Percentiles rank a stretch among this genome's conserved stretches.
These are phyloP conservation scores for Gobionotothen gibberifrons DNA, from an alignment of 2,797 vertebrate genomes.

Conservation along the genomic window DNA sequence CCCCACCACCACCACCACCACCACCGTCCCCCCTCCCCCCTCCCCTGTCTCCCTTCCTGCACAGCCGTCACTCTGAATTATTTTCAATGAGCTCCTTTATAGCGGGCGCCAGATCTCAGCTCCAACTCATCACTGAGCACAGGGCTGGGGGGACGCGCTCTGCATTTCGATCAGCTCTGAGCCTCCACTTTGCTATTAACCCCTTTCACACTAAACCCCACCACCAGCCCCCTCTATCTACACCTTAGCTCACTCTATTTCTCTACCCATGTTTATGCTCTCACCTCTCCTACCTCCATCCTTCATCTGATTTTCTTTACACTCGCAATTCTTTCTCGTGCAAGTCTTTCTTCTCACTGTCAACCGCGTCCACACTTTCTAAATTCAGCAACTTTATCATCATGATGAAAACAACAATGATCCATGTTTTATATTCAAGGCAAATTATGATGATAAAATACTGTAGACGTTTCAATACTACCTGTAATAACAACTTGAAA, in stretches of 20 bases:
- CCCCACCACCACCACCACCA: constrained; percentile 42
- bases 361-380: not conserved
- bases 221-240: constrained; percentile 38
- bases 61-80: constrained; percentile 96
- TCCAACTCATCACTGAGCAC: constrained; percentile 92
- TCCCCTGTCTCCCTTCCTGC: constrained; percentile 80
- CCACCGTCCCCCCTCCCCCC: constrained; percentile 38
- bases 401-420: constrained; percentile 12
- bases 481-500: not conserved
- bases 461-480: not conserved
- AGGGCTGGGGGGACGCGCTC: constrained; percentile 84
- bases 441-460: constrained; percentile 12
- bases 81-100: constrained; percentile 95
- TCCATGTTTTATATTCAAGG: not conserved
- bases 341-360: constrained; percentile 39
- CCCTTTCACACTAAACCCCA: constrained; percentile 87
- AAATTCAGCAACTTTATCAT: constrained; percentile 25
- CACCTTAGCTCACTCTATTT: constrained; percentile 69
- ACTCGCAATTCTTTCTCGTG: constrained; percentile 26
- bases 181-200: constrained; percentile 92
- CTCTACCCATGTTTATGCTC: constrained; percentile 61
- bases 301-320: constrained; percentile 53
- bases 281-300: constrained; percentile 65
- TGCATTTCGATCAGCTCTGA: constrained; percentile 91
- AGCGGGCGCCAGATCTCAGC: constrained; percentile 92